These are phyloP conservation scores for Euthynnus affinis DNA, from an alignment of 2,797 vertebrate genomes.

Conservation along the genomic window DNA sequence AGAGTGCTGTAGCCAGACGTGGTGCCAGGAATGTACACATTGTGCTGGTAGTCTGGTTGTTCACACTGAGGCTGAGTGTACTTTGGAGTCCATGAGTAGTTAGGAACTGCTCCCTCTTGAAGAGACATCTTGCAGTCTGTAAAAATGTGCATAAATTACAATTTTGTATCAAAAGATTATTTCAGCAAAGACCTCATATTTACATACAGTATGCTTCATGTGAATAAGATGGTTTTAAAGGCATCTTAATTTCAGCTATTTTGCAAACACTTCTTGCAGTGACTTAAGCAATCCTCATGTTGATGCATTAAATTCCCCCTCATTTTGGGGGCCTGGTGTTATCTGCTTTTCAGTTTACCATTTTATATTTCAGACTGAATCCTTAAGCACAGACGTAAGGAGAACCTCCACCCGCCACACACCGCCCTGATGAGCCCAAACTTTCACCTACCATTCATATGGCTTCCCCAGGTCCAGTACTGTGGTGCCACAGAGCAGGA, in stretches of 20 bases:
- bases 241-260: conserved; percentile 48
- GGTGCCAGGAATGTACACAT: conserved; percentile 92
- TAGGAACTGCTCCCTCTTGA: conserved; percentile 71
- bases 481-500: conserved; percentile 87
- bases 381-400: conserved; percentile 31
- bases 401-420: neutral
- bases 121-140: conserved; percentile 88
- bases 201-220: conserved; percentile 55
- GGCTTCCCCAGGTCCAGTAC: conserved; percentile 87
- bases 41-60: conserved; percentile 91
- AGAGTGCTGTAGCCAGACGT: conserved; percentile 85
- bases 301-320: conserved; percentile 53
- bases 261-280: conserved; percentile 41
- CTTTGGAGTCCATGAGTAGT: conserved; percentile 87
- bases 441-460: conserved; percentile 74
- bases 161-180: conserved; percentile 48
- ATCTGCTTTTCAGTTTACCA: conserved; percentile 59
- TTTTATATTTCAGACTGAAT: conserved; percentile 63
- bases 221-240: conserved; percentile 57
- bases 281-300: conserved; percentile 63
- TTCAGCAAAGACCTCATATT: conserved; percentile 58
- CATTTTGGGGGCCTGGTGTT: conserved; percentile 45
- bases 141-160: conserved; percentile 63
- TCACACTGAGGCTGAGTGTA: conserved; percentile 83
- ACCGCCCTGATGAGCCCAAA: conserved; percentile 17